Percentiles rank a stretch among this genome's conserved stretches.
These are phyloP conservation scores for Drosophila persimilis DNA, from an alignment of 1,140 invertebrate species.

Conservation along the genomic window DNA sequence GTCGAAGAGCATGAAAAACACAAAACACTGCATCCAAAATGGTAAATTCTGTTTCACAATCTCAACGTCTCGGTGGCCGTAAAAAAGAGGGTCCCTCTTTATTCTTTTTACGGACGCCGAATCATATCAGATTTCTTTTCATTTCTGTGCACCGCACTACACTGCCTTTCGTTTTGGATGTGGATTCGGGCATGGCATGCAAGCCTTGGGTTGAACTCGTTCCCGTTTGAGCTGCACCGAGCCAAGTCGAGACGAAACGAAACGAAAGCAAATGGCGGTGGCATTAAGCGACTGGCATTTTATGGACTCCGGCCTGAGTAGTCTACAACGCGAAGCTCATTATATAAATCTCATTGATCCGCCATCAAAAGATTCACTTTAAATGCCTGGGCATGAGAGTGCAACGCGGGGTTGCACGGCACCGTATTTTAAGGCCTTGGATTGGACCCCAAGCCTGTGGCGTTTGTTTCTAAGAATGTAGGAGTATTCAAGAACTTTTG, in stretches of 20 bases:
- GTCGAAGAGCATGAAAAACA: background rate
- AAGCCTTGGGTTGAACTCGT: too few species aligned
- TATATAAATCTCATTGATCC: slow-evolving; percentile 78
- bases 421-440: slow-evolving; percentile 30
- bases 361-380: slow-evolving; percentile 62
- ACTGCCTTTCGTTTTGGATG: slow-evolving; percentile 50
- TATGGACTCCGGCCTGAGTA: slow-evolving; percentile 61
- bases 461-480: slow-evolving; percentile 34
- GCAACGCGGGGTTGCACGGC: slow-evolving; percentile 19
- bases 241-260: background rate
- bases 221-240: too few species aligned
- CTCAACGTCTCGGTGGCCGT: slow-evolving; percentile 59
- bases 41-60: slow-evolving; percentile 73
- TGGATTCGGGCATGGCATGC: slow-evolving; percentile 24
- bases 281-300: slow-evolving; percentile 58
- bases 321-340: slow-evolving; percentile 55
- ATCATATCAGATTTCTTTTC: slow-evolving; percentile 80
- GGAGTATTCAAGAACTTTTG: too few species aligned
- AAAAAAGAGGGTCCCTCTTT: slow-evolving; percentile 60
- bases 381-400: slow-evolving; percentile 33
- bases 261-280: slow-evolving; percentile 61
- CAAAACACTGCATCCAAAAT: slow-evolving; percentile 72
- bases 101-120: slow-evolving; percentile 64
- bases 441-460: slow-evolving; percentile 14
- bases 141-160: slow-evolving; percentile 41